Conservation (phyloP, 1,140 invertebrate genomes). For the Caerostris extrusa region DNA sequence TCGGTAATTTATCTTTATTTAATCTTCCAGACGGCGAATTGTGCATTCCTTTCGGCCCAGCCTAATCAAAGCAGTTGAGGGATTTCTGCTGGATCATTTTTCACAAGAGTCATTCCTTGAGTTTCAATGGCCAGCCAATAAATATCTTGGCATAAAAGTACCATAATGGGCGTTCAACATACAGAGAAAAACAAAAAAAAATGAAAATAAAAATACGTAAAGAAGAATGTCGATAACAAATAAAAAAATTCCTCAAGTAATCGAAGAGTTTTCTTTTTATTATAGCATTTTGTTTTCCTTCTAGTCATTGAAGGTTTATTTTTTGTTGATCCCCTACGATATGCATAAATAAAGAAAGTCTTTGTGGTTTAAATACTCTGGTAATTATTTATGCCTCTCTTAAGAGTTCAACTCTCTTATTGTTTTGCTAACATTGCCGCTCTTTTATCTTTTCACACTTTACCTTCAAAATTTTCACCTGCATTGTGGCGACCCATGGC, state of each 20-base stretch:
- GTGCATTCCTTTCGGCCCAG: constrained; percentile 15
- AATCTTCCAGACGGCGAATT: background rate
- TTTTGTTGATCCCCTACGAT: background rate
- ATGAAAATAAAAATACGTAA: background rate
- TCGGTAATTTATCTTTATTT: constrained; percentile 31
- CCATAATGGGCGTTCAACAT: background rate
- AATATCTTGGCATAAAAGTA: background rate
- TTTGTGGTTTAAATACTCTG: constrained; percentile 13
- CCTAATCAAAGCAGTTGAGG: constrained; percentile 22
- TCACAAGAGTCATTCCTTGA: constrained; percentile 1
- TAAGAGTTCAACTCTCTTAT: background rate
- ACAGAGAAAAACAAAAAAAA: background rate
- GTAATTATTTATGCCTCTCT: constrained; percentile 36
- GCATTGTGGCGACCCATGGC: background rate
- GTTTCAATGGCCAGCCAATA: constrained; percentile 7
- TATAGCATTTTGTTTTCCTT: constrained; percentile 1
- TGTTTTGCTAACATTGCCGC: background rate
- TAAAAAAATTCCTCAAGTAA: background rate
- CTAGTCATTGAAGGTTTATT: background rate
- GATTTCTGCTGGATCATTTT: constrained; percentile 13
- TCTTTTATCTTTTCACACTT: constrained; percentile 15
- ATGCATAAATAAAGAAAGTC: background rate
- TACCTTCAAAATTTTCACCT: background rate
- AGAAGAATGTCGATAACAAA: constrained; percentile 10
- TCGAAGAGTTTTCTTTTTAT: background rate